Conservation (phyloP, 2,113 vertebrate species). For the Candoia aspera region DNA sequence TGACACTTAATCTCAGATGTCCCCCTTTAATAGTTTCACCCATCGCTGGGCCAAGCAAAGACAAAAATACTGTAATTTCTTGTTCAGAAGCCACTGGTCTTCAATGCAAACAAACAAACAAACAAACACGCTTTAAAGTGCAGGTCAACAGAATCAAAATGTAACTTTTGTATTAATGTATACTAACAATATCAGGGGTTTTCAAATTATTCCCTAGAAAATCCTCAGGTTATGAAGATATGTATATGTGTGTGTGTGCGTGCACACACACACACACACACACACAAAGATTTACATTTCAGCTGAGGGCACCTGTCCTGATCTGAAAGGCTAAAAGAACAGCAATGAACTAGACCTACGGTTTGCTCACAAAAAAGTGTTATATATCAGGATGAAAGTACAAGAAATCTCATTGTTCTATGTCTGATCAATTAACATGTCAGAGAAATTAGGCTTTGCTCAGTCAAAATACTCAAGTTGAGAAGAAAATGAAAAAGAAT, state of each 20-base stretch:
- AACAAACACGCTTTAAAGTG: conserved; percentile 87
- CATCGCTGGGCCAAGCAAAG: conserved; percentile 80
- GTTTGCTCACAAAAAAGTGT: background rate
- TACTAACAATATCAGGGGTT: conserved; percentile 41
- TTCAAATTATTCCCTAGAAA: conserved; percentile 22
- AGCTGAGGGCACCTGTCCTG: conserved; percentile 5
- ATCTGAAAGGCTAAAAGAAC: conserved; percentile 7
- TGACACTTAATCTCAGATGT: conserved; percentile 91
- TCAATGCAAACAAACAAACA: conserved; percentile 73
- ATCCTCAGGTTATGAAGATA: background rate
- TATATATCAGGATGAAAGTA: background rate
- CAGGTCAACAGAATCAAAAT: conserved; percentile 84
- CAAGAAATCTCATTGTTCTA: background rate
- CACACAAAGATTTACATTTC: background rate
- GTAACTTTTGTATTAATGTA: conserved; percentile 66
- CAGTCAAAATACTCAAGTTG: background rate
- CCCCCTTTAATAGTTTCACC: conserved; percentile 82
- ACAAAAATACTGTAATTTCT: conserved; percentile 85
- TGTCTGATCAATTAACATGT: background rate
- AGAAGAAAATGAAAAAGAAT: background rate
- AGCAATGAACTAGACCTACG: background rate
- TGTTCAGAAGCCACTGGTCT: conserved; percentile 89
- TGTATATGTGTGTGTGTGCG: background rate
- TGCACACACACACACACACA: background rate
- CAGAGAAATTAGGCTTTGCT: background rate